These are phyloP conservation scores for Rhizomys pruinosus DNA, from an alignment of 2,113 vertebrate genomes.

Conservation along the genomic window DNA sequence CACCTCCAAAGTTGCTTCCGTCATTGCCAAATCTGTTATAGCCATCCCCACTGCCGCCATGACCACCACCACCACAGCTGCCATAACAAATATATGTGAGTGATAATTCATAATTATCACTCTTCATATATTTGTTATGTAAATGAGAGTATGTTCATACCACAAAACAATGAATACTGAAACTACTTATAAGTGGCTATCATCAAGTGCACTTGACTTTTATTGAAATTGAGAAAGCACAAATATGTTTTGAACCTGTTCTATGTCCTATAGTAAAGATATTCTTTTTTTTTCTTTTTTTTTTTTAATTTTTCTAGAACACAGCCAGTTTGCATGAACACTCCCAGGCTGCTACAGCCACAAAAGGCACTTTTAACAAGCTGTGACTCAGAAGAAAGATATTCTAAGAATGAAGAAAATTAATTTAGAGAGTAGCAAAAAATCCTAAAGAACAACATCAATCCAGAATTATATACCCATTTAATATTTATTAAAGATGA, in stretches of 20 bases:
- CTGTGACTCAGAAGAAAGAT: too few species aligned
- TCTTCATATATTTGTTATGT: neutral
- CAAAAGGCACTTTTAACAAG: too few species aligned
- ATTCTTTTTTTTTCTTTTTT: too few species aligned
- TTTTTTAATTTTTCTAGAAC: too few species aligned
- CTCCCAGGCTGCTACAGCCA: too few species aligned
- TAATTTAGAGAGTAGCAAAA: neutral
- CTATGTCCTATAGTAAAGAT: neutral
- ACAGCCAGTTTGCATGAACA: too few species aligned
- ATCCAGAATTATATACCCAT: neutral
- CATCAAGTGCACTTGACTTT: neutral
- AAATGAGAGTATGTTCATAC: neutral
- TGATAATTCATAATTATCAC: neutral
- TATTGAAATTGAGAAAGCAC: neutral
- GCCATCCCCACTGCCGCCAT: too few species aligned
- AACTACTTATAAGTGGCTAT: neutral
- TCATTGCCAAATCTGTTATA: too few species aligned
- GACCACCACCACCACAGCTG: too few species aligned
- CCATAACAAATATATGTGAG: too few species aligned
- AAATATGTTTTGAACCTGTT: neutral
- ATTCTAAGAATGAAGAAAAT: neutral
- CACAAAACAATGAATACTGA: neutral
- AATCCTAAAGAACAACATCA: neutral
- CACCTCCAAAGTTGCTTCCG: too few species aligned
- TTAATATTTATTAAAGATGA: neutral